These are phyloP conservation scores for Nebria salina DNA, from an alignment of 2,888 invertebrate genomes.

Conservation along the genomic window DNA sequence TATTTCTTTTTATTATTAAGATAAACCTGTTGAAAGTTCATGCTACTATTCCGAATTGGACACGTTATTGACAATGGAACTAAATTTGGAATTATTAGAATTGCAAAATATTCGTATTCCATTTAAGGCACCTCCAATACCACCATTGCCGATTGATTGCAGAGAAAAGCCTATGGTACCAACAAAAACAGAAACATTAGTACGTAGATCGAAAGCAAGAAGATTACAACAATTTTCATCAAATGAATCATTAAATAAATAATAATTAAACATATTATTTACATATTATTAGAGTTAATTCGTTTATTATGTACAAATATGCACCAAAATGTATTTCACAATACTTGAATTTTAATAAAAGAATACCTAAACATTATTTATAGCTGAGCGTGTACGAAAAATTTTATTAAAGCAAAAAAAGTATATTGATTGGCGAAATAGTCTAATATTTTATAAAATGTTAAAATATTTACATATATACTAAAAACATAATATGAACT, in stretches of 20 bases:
- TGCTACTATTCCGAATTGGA: slow-evolving; percentile 57
- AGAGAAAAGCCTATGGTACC: slow-evolving; percentile 52
- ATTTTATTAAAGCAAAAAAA: too few relatives aligned
- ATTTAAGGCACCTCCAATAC: slow-evolving; percentile 54
- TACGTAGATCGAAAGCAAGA: slow-evolving; percentile 3
- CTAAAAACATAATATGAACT: too few relatives aligned
- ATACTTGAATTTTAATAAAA: too few relatives aligned
- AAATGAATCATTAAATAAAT: background rate
- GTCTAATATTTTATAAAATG: too few relatives aligned
- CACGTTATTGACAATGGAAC: slow-evolving; percentile 58
- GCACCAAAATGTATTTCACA: too few relatives aligned
- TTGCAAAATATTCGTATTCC: slow-evolving; percentile 58
- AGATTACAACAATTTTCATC: background rate
- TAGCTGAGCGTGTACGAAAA: too few relatives aligned
- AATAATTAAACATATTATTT: background rate
- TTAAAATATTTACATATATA: too few relatives aligned
- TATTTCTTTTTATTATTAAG: slow-evolving; percentile 47
- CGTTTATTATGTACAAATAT: background rate
- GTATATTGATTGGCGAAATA: too few relatives aligned
- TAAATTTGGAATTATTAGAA: slow-evolving; percentile 57
- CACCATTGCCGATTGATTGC: slow-evolving; percentile 53
- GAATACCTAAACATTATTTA: too few relatives aligned
- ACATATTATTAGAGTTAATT: background rate
- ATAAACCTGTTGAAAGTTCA: slow-evolving; percentile 53
- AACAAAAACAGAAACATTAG: slow-evolving; percentile 50